phyloP scores from a whole-genome alignment of 2,888 invertebrate species.

The Dryobotodes eremita region DNA sequence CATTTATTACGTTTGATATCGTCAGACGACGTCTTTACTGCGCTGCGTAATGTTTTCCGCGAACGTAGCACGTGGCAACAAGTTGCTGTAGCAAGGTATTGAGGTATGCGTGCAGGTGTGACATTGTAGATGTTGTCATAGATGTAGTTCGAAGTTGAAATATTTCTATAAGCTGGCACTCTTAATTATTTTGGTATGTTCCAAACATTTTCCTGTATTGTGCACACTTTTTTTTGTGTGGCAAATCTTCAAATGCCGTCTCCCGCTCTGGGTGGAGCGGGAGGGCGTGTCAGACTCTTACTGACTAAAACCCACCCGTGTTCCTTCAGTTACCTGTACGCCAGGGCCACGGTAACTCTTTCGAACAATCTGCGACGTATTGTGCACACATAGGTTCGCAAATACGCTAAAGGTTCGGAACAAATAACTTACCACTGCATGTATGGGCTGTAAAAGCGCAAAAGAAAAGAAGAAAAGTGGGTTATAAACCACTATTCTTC shows the following conservation, averaged over 20 bases:
- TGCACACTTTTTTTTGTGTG: no score
- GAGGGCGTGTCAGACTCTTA: no score
- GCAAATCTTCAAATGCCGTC: no score
- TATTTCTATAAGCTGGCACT: neutral
- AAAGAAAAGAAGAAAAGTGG: no score
- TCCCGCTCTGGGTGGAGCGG: no score
- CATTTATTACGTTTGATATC: constrained; percentile 83
- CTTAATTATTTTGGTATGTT: neutral
- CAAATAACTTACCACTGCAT: neutral
- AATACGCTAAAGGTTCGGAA: no score
- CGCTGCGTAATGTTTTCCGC: constrained; percentile 57
- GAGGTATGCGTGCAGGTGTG: constrained; percentile 38
- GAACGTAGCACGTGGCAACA: constrained; percentile 69
- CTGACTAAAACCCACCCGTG: no score
- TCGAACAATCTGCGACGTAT: no score
- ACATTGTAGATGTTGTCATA: constrained; percentile 4
- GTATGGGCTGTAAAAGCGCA: neutral
- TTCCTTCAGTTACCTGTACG: no score
- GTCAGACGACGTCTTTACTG: constrained; percentile 72
- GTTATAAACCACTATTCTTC: neutral
- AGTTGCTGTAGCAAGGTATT: constrained; percentile 66
- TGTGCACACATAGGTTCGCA: no score
- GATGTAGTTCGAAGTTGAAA: neutral
- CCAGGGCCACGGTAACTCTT: no score
- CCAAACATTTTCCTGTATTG: neutral